Conservation (phyloP, 2,113 vertebrate species). For the Hirundichthys speculiger region DNA sequence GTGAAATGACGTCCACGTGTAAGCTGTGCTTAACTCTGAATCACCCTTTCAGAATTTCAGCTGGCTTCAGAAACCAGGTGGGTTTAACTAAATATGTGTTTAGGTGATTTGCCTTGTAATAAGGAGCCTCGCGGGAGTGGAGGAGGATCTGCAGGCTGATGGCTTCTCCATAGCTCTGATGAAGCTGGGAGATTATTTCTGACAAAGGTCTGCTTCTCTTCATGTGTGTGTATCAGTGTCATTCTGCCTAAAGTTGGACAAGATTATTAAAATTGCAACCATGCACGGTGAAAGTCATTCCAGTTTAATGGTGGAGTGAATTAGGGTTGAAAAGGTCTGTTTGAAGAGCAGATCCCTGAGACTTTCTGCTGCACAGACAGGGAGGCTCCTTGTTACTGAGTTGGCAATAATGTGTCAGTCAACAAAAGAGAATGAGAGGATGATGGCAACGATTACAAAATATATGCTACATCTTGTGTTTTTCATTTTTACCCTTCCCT, state of each 20-base stretch:
- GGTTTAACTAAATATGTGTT: slow-evolving; percentile 35
- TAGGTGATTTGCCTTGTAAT: slow-evolving; percentile 20
- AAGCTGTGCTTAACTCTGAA: slow-evolving; percentile 20
- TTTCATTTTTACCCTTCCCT: neutral
- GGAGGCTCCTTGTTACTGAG: slow-evolving; percentile 61
- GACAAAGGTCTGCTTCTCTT: slow-evolving; percentile 66
- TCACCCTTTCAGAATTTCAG: slow-evolving; percentile 13
- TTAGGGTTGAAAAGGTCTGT: slow-evolving; percentile 54
- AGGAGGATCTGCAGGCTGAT: neutral
- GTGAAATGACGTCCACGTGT: slow-evolving; percentile 44
- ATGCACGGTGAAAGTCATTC: slow-evolving; percentile 68
- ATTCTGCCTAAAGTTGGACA: slow-evolving; percentile 71
- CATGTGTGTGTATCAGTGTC: slow-evolving; percentile 71
- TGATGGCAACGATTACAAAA: slow-evolving; percentile 17
- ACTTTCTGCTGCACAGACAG: slow-evolving; percentile 45
- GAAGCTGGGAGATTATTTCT: slow-evolving; percentile 67
- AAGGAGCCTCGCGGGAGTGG: slow-evolving; percentile 13
- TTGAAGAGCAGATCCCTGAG: slow-evolving; percentile 62
- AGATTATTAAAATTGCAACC: slow-evolving; percentile 81
- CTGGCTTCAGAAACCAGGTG: slow-evolving; percentile 31
- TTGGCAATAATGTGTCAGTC: slow-evolving; percentile 36
- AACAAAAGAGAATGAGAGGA: slow-evolving; percentile 41
- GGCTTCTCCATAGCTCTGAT: slow-evolving; percentile 48
- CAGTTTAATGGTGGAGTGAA: slow-evolving; percentile 61
- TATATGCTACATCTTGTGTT: slow-evolving; percentile 1